Evolutionary conservation across 2,888 invertebrate species (phyloP).

Genomic region (Lydus trimaculatus): DNA sequence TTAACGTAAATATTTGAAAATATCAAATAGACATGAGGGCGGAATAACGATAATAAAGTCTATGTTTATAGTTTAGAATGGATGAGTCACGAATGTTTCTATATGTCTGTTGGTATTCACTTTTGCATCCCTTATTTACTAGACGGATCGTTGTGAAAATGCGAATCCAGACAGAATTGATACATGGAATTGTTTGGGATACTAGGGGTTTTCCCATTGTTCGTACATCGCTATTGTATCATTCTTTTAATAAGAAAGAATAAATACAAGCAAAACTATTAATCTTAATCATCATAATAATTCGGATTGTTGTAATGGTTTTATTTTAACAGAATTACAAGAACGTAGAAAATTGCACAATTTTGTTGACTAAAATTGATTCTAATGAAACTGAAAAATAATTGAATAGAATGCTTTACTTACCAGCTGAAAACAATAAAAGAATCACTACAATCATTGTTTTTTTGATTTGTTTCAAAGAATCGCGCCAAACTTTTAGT

Average conservation of each 20-base stretch:
- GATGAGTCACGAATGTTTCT: slow-evolving; percentile 26
- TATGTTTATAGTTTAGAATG: slow-evolving; percentile 5
- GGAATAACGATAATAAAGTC: slow-evolving; percentile 18
- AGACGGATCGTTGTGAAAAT: background rate
- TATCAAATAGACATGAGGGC: slow-evolving; percentile 10
- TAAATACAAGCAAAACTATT: background rate
- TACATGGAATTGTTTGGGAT: background rate
- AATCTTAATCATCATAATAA: background rate
- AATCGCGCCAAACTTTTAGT: slow-evolving; percentile 26
- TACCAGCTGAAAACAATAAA: slow-evolving; percentile 15
- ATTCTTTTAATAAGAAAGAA: background rate
- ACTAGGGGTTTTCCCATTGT: slow-evolving; percentile 11
- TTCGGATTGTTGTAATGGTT: background rate
- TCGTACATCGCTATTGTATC: background rate
- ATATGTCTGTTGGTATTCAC: slow-evolving; percentile 31
- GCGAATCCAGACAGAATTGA: background rate
- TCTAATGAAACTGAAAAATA: background rate
- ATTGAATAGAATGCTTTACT: background rate
- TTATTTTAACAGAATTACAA: background rate
- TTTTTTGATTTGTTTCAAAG: slow-evolving; percentile 12
- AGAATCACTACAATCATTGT: slow-evolving; percentile 18
- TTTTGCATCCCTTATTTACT: slow-evolving; percentile 23
- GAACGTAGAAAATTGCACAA: background rate
- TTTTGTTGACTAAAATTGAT: background rate
- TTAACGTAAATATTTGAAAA: slow-evolving; percentile 14